Evolutionary conservation across 1,140 invertebrate genomes (phyloP).

Genomic region (Vanessa atalanta): DNA sequence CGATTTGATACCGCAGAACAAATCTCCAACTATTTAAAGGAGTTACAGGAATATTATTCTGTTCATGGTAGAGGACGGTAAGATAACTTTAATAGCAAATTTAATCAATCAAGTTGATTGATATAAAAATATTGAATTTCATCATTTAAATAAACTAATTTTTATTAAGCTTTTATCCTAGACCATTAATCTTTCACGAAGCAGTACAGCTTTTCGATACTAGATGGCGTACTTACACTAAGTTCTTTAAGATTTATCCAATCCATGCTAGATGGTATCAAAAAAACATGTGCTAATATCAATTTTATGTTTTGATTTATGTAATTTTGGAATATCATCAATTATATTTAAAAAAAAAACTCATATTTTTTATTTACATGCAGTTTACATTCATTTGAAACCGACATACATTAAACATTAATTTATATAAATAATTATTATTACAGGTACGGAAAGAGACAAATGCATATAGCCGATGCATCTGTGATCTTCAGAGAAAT

Average conservation of each 20-base stretch:
- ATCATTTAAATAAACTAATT: no score
- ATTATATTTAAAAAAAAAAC: no score
- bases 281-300: neutral
- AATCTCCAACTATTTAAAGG: slow-evolving; percentile 72
- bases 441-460: slow-evolving; percentile 72
- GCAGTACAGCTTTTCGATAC: neutral
- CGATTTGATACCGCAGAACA: slow-evolving; percentile 74
- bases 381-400: no score
- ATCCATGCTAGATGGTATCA: neutral
- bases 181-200: neutral
- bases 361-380: no score
- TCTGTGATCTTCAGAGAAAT: slow-evolving; percentile 71
- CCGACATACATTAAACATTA: neutral
- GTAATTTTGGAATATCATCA: no score
- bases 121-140: no score
- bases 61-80: slow-evolving; percentile 72
- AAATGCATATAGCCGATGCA: slow-evolving; percentile 74
- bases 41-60: slow-evolving; percentile 72
- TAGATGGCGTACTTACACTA: neutral
- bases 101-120: no score
- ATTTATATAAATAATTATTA: slow-evolving; percentile 15
- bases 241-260: neutral
- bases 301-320: neutral
- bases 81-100: neutral
- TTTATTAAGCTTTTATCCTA: no score